Conservation (phyloP, 2,797 vertebrate genomes). For the Furcifer pardalis region DNA sequence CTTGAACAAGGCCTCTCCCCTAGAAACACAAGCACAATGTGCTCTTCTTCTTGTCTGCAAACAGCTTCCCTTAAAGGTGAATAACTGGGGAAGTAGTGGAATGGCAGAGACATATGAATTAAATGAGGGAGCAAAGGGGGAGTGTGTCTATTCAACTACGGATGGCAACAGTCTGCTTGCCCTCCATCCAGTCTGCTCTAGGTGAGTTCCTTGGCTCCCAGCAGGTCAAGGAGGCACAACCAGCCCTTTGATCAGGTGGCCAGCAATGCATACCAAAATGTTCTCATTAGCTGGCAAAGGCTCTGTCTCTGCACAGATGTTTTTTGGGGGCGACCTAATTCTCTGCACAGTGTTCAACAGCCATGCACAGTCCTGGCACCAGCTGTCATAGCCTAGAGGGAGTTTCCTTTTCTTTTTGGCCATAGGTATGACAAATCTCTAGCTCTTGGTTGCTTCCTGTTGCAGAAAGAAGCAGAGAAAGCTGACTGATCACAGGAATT, state of each 20-base stretch:
- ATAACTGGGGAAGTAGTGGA: not conserved
- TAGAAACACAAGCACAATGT: not conserved
- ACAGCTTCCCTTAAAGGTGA: not conserved
- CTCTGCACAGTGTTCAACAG: not conserved
- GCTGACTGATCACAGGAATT: not conserved
- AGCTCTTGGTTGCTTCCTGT: slow-evolving; percentile 14
- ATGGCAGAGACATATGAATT: not conserved
- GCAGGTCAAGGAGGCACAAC: not conserved
- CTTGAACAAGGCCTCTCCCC: not conserved
- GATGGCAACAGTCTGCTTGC: not conserved
- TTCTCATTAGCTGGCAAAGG: slow-evolving; percentile 23
- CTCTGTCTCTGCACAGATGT: slow-evolving; percentile 24
- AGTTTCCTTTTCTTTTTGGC: slow-evolving; percentile 21
- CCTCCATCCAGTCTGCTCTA: not conserved
- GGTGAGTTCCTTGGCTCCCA: slow-evolving; percentile 2
- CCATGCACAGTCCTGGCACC: slow-evolving; percentile 4
- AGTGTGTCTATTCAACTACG: not conserved
- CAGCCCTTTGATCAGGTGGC: slow-evolving; percentile 15
- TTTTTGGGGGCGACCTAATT: slow-evolving; percentile 16
- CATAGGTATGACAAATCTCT: slow-evolving; percentile 13
- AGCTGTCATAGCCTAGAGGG: slow-evolving; percentile 6
- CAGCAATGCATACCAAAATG: slow-evolving; percentile 23
- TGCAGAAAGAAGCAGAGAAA: slow-evolving; percentile 8
- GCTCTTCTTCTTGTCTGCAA: not conserved
- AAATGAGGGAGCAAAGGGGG: not conserved